Base-by-base conservation (phyloP, 2,888 invertebrate species). In the Pammene aurita region DNA sequence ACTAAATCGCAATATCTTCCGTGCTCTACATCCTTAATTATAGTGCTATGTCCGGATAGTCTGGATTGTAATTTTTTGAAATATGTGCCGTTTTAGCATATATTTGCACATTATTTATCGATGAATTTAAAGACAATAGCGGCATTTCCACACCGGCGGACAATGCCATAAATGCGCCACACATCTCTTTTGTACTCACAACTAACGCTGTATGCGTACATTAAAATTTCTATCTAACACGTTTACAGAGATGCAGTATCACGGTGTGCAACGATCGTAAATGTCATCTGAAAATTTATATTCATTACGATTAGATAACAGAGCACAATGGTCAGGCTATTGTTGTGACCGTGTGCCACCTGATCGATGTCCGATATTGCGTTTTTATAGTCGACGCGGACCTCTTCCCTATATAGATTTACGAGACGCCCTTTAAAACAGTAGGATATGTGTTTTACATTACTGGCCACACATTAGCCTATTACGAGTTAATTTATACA, bases 271-370 rank as follows among this genome's bases (percentile, higher is more conserved):
- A 80, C 85, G 89, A 88, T 91, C 92, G 90, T 92, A 90, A 92
- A 92, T 90, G 92, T 92, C 92, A 90, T 90, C 88, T 86, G 88
- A 89, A 91, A 91, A 92, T 92, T 92, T 92, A 92, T 92, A 91
- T 92, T 90, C 89, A 92, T 90, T 89, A 90, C 92, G 91, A 90
- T 91, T 91, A 91, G 92, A 92, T 91, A 91, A 87, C 85, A 84
- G 84, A 80, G 82, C 85, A 89, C 89, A 90, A 90, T 88, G 80
- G 85, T 83, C 82, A 77, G 81, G 73, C 88, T 80, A 89, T 91
- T 92, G 91, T 91, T 89, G 84, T 80, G 77, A 81, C 81, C 80
- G 77, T 80, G 80, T 84, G 86, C 82, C 79, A 82, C 82, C 86
- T 90, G 91, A 92, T 90, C 89, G 91, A 90, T 85, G 89, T 86